Evolutionary conservation across 2,888 invertebrate species (phyloP), one percentile per base, ranked within the genome.

Genomic region (Noctua fimbriata): DNA sequence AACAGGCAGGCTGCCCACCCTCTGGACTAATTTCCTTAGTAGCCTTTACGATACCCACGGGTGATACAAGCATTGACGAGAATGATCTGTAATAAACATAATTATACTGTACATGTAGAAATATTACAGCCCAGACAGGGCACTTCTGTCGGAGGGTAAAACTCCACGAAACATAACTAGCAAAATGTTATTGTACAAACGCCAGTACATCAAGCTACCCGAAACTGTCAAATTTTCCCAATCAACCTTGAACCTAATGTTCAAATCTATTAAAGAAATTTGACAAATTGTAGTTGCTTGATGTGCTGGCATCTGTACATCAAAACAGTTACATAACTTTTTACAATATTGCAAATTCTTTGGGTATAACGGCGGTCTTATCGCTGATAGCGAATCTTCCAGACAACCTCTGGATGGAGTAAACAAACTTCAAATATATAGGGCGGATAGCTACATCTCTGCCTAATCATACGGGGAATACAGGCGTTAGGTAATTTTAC

Each of bases 71-170:
- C 69, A 63, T 41, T 65, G 28, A 55, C 60, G 52, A 32, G n/a
- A 65, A 49, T 69, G 21, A 41, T 32, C 16, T 21, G 41, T 76
- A 41, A 65, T 81, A 82, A 71, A 71, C 36, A 44, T 76, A 76
- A 81, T 81, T 60, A 71, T 60, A 70, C 24, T 24, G 60, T n/a
- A 44, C 32, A 60, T 60, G 16, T 18, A 16, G 24, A 60, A 63
- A 79, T 76, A 55, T 73, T 44, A 16, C 6, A 49, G 47, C 32
- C 24, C 24, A 55, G 55, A 24, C 10, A 1, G 32, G 7, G 16
- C 16, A 60, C 60, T 16, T 60, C 28, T 28, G 28, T 60, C 28
- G 28, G 16, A 60, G 16, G 28, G 7, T 16, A 28, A 6, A 60
- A 1, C 36, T 36, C 36, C 36, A 36, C 14, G 49, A 49, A 18